A percentile compares a stretch with the other conserved stretches of the same genome.
Evolutionary conservation across 2,113 vertebrate genomes (phyloP).

Genomic region (Seriola rivoliana): DNA sequence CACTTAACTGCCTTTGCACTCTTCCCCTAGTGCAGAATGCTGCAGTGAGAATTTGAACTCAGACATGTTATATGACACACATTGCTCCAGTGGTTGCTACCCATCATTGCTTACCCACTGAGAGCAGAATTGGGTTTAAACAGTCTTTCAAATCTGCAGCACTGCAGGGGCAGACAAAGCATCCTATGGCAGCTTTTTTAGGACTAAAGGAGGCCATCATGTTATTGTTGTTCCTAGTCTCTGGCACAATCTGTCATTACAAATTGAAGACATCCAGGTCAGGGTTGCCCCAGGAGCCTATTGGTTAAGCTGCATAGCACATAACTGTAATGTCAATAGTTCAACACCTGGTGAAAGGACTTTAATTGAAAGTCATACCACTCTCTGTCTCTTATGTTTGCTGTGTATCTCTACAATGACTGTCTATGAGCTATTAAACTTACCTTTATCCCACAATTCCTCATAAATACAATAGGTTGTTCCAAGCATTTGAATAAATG

Average conservation of each 20-base stretch:
- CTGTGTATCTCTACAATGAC: no score
- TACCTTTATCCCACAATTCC: no score
- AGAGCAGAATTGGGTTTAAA: conserved; percentile 6
- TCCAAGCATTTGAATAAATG: not conserved
- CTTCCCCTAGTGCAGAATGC: not conserved
- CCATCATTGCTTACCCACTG: conserved; percentile 2
- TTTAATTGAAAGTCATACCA: no score
- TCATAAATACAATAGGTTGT: no score
- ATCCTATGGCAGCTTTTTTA: no score
- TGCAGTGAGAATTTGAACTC: not conserved
- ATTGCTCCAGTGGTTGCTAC: not conserved
- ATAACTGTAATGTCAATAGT: no score
- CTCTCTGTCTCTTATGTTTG: not conserved
- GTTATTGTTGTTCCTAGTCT: not conserved
- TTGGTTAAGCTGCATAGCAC: no score
- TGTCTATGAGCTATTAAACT: no score
- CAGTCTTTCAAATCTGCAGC: not conserved
- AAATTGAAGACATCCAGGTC: no score
- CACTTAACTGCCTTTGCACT: not conserved
- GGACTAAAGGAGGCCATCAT: not conserved
- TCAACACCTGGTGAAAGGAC: no score
- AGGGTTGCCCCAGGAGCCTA: no score
- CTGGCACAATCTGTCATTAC: not conserved
- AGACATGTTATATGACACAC: not conserved
- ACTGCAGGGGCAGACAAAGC: not conserved